Evolutionary conservation across 2,113 vertebrate genomes (phyloP).

Genomic region (Oplegnathus fasciatus): DNA sequence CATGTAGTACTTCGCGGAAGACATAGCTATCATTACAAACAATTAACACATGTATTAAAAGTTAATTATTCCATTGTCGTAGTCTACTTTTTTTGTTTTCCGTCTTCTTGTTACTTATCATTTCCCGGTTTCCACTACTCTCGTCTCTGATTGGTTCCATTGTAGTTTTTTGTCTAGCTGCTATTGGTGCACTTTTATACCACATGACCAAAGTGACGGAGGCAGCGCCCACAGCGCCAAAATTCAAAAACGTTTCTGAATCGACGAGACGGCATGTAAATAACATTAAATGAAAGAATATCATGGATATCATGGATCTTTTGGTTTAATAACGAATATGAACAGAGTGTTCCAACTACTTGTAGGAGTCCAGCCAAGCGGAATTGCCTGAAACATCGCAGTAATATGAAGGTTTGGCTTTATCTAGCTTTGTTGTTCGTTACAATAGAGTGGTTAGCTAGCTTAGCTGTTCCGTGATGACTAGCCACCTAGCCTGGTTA

Average conservation of each 20-base stretch:
- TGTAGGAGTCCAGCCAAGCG: not conserved
- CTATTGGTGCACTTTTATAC: conserved; percentile 62
- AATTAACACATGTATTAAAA: not conserved
- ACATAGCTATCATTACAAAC: not conserved
- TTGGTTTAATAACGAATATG: not conserved
- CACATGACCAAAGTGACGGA: conserved; percentile 69
- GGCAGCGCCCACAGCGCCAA: conserved; percentile 88
- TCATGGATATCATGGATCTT: not conserved
- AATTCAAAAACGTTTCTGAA: conserved; percentile 90
- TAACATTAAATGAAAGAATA: conserved; percentile 23
- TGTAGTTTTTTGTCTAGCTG: fast-evolving
- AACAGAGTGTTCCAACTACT: not conserved
- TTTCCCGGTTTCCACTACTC: conserved; percentile 44
- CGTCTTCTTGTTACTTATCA: conserved; percentile 1
- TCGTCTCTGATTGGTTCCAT: conserved; percentile 26
- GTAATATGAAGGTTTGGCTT: conserved; percentile 84
- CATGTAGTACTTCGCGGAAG: not conserved
- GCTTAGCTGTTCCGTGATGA: not conserved
- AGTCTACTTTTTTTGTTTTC: not conserved
- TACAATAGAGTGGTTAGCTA: not conserved
- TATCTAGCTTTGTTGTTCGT: not conserved
- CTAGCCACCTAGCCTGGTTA: conserved; percentile 25
- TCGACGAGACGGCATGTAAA: conserved; percentile 31
- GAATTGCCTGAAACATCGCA: conserved; percentile 31
- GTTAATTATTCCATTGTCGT: not conserved